Base-by-base conservation (phyloP, 2,888 invertebrate genomes). In the Quadroppia sp. region DNA sequence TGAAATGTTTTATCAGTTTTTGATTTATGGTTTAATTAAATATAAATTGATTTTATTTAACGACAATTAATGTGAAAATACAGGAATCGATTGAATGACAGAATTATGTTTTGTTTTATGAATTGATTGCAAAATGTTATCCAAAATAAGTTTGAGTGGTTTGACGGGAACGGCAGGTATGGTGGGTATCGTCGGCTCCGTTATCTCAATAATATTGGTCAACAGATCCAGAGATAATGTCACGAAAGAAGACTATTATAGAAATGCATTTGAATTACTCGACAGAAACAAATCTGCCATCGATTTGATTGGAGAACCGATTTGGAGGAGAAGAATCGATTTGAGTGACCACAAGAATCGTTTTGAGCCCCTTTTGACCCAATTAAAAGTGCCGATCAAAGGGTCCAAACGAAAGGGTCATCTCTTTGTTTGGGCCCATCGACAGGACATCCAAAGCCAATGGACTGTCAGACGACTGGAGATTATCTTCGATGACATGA, bases 351-450 rank as follows among this genome's bases (percentile, higher is more conserved):
- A 32, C 6, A 61, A 61, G 17, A 61, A 61, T 61, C 7, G 30
- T 17, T 61, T 61, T 30, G 32, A 30, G 13, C 61, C 61, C 1
- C 28, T 61, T 7, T 28, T 25, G 2, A 61, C 61, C 9, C 30
- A 25, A 30, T 7, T 61, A 25, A 61, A 61, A 61, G 32, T 61
- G 3, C 61, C 61, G 30, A 17, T 61, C n/a, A 30, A 30, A 4
- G 61, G 61, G 11, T 25, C 30, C 30, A 61, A 30, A 61, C 6
- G 32, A 30, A 30, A 13, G 3, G 61, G 61, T 13, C 9, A 61
- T 32, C n/a, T 61, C 3, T 40, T 9, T 36, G 40, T 45, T n/a
- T 42, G 25, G 42, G 70, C 70, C 70, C n/a, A 70, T n/a, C 6
- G 70, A 30, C 32, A 40, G 20, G 32, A 67, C 30, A 32, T 30